Percentiles rank a stretch among this genome's conserved stretches.
Conservation (phyloP, 2,888 invertebrate species). For the Congeria kusceri region DNA sequence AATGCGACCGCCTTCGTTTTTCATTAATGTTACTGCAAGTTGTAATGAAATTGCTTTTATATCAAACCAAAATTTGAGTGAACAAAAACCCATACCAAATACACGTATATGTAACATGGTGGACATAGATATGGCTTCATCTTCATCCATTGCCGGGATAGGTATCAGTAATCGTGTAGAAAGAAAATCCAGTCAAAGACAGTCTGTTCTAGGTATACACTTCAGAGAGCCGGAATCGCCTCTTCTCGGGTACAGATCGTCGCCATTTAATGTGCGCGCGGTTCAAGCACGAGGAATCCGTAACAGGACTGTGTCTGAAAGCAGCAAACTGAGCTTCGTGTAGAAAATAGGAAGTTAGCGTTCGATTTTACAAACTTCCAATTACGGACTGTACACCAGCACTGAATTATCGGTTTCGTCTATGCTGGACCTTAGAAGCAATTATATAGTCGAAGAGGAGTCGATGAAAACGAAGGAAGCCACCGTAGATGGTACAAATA, state of each 20-base stretch:
- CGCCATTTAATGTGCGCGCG: background rate
- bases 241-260: background rate
- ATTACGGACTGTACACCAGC: slow-evolving; percentile 20
- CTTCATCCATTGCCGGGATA: too few species aligned
- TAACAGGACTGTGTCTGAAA: slow-evolving; percentile 23
- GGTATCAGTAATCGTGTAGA: too few species aligned
- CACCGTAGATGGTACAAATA: too few species aligned
- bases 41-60: too few species aligned
- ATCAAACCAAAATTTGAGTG: too few species aligned
- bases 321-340: slow-evolving; percentile 4
- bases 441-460: background rate
- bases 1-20: slow-evolving; percentile 45
- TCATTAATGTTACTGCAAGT: background rate
- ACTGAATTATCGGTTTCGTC: slow-evolving; percentile 32
- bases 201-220: too few species aligned
- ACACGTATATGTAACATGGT: too few species aligned
- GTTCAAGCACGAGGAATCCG: slow-evolving; percentile 4
- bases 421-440: slow-evolving; percentile 21
- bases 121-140: too few species aligned
- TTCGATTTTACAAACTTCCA: slow-evolving; percentile 11
- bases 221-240: too few species aligned
- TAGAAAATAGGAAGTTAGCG: background rate
- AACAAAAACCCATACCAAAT: too few species aligned
- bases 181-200: too few species aligned
- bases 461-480: too few species aligned